phyloP scores from a whole-genome alignment of 1,140 invertebrate genomes.

The Yoshiicerus persimilis region DNA sequence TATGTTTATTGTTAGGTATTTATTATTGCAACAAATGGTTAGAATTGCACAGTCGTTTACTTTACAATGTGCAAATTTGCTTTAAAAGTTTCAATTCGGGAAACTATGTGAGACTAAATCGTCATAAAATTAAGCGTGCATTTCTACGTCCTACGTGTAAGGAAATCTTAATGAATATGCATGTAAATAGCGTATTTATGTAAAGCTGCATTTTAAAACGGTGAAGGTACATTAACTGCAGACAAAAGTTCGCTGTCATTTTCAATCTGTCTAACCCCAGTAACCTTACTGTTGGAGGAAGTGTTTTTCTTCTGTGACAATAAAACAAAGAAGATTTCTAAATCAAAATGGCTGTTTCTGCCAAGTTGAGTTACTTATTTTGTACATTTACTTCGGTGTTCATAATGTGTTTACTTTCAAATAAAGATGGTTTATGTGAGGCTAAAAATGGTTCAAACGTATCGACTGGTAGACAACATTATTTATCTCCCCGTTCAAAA shows the following conservation, averaged over 20 bases:
- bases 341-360: background rate
- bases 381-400: too few relatives aligned
- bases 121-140: too few relatives aligned
- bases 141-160: too few relatives aligned
- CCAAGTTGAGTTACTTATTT: background rate
- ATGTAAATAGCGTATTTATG: background rate
- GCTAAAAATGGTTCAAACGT: background rate
- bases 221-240: background rate
- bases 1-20: too few relatives aligned
- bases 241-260: background rate
- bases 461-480: background rate
- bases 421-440: background rate
- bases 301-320: background rate
- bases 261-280: background rate
- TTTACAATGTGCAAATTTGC: too few relatives aligned
- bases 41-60: too few relatives aligned
- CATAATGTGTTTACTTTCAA: background rate
- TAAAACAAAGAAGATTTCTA: background rate
- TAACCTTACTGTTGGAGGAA: background rate
- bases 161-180: background rate
- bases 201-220: background rate
- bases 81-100: too few relatives aligned
- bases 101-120: too few relatives aligned
- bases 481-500: background rate
- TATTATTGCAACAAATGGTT: too few relatives aligned